These are phyloP conservation scores for Muntiacus muntjak DNA, from an alignment of 2,113 vertebrate genomes.

Conservation along the genomic window DNA sequence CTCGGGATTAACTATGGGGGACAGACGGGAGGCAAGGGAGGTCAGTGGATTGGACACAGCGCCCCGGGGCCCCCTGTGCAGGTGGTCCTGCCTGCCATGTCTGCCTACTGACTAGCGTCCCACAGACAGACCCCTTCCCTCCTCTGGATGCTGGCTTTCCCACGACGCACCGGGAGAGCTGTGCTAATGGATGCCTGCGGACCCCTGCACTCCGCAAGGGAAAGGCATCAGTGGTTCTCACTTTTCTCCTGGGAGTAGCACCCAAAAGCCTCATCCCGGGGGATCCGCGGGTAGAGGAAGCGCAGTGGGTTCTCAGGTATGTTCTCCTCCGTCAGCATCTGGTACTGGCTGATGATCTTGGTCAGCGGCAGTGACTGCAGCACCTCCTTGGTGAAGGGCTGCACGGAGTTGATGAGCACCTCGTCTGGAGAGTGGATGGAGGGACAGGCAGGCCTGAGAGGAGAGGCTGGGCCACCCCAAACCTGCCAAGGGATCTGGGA, in stretches of 20 bases:
- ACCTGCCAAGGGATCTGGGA: not conserved
- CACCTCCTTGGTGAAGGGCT: conserved; percentile 89
- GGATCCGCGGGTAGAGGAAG: conserved; percentile 88
- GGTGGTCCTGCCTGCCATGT: not conserved
- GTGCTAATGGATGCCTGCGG: not conserved
- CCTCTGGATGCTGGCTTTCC: not conserved
- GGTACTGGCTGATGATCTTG: conserved; percentile 92
- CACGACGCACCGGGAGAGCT: not conserved
- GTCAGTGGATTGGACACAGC: not conserved
- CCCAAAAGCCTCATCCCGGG: conserved; percentile 89
- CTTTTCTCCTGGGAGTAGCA: conserved; percentile 87
- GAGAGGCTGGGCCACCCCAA: not conserved
- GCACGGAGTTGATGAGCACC: conserved; percentile 83
- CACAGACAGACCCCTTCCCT: not conserved
- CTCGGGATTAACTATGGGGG: conserved; percentile 48
- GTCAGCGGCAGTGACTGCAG: conserved; percentile 88
- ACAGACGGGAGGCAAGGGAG: not conserved
- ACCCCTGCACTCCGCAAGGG: not conserved
- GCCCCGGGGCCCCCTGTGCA: not conserved
- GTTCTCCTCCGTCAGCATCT: conserved; percentile 87
- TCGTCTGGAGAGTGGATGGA: conserved; percentile 2
- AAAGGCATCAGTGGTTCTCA: conserved; percentile 40
- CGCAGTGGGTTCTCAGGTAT: conserved; percentile 88
- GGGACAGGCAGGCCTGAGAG: not conserved
- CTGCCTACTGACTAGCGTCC: not conserved